Evolutionary conservation across 1,140 invertebrate genomes (phyloP), one percentile per base, ranked within the genome.

Genomic region (Nautilus pompilius): DNA sequence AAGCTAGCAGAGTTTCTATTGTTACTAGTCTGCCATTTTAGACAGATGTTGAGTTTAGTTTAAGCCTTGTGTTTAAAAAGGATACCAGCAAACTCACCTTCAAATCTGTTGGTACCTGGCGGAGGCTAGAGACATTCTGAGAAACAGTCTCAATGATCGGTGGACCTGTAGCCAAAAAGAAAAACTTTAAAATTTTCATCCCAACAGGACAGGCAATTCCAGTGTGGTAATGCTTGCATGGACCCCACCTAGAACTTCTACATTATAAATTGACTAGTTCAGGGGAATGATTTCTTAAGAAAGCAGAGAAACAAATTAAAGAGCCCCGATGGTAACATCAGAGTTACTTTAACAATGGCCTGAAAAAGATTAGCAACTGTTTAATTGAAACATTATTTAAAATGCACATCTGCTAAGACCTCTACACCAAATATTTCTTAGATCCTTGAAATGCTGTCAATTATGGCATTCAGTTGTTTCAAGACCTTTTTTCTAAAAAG

Each of bases 61-160:
- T n/a, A n/a, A n/a, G n/a, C n/a, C n/a, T n/a, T n/a, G n/a, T n/a
- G n/a, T n/a, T n/a, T n/a, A n/a, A n/a, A n/a, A n/a, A n/a, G n/a
- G n/a, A n/a, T n/a, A n/a, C n/a, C n/a, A n/a, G n/a, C n/a, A n/a
- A n/a, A 53, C 49, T 28, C 26, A 70, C 70, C 65, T 70, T 71
- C 55, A 70, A 89, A n/a, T 87, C 81, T 70, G 88, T 88, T 58
- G 85, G 76, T 60, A 84, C 80, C 49, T 79, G 74, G 10, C 74
- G 66, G 13, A 85, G 48, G 6, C 82, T 73, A 13, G 84, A 83
- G 4, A 81, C 88, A 83, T 80, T 88, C 78, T 81, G 87, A 83
- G 90, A 87, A 0, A 87, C 88, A 6, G 90, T 91, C 54, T 85
- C 87, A 6, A 93, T 95, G 6, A 96, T 96, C 13, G 93, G 92